Evolutionary conservation across 1,140 invertebrate genomes (phyloP), one percentile per base, ranked within the genome.

Genomic region (Scaptodrosophila lebanonensis): DNA sequence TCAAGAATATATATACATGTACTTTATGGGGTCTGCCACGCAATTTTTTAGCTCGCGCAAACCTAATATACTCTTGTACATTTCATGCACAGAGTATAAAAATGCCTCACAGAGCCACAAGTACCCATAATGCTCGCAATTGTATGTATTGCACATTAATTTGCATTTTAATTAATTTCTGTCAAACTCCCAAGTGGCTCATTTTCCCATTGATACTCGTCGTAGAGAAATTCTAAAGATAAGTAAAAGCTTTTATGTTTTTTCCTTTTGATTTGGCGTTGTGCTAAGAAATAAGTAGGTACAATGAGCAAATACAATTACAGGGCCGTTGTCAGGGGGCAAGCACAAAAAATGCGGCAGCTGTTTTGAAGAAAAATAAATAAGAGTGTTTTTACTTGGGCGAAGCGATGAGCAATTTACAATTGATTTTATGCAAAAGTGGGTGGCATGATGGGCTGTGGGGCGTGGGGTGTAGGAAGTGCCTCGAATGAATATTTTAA

Each of bases 121-220:
- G 8, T 25, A 4, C 22, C 8, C 3, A 25, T 25, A 25, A 25
- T 50, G 53, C 35, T 64, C 51, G 52, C 36, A 25, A 4, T 3
- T 3, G 47, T 60, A 56, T 72, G 77, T 72, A 63, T 77, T 67
- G 66, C 53, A 71, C 53, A 79, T 79, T 53, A 73, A 73, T 68
- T 77, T 79, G 68, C 68, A 79, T 72, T 79, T 73, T 72, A 79
- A 73, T 77, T 68, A 61, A 61, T 73, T 73, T 75, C 33, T 68
- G 44, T 25, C 8, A 8, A 25, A 25, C 47, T 43, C 42, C 3
- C 16, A 54, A 48, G 38, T 27, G 47, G 32, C 25, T n/a, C 39
- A 51, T 43, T 43, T 11, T 20, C 20, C 17, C 16, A 50, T 50
- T 36, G 16, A 44, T 52, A 4, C 22, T 25, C 22, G 22, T 25